Conservation (phyloP, 2,113 vertebrate genomes). For the Smithornis capensis region DNA sequence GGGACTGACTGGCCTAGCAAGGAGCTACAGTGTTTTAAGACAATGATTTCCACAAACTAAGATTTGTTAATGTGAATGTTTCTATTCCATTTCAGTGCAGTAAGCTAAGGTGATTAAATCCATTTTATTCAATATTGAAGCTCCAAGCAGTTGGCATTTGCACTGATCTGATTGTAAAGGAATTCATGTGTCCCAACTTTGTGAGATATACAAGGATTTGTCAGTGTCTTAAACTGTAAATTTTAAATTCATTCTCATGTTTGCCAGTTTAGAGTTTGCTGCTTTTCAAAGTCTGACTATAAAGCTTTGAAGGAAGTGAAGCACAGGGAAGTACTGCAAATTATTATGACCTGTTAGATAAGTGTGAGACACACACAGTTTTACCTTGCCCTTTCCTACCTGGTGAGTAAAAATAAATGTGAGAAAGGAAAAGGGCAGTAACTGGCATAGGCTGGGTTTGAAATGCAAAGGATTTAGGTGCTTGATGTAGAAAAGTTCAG, state of each 20-base stretch:
- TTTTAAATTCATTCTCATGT: neutral
- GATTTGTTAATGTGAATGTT: neutral
- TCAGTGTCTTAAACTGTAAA: neutral
- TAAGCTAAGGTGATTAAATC: neutral
- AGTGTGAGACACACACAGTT: fast-evolving
- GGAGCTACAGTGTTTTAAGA: neutral
- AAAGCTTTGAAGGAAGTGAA: neutral
- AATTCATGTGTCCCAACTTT: neutral
- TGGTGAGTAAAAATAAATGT: neutral
- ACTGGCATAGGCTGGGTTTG: neutral
- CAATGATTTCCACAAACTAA: neutral
- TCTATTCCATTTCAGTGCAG: neutral
- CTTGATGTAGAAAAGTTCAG: neutral
- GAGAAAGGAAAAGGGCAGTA: neutral
- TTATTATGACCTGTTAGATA: neutral
- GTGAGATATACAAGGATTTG: neutral
- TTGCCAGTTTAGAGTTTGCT: neutral
- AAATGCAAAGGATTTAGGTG: neutral
- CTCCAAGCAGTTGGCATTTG: neutral
- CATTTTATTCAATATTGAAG: neutral
- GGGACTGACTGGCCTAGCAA: neutral
- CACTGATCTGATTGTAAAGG: neutral
- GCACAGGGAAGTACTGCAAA: neutral
- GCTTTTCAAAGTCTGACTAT: neutral
- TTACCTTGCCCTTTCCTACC: neutral